phyloP scores from a whole-genome alignment of 2,113 vertebrate genomes.

The Callochromis pleurospilus region DNA sequence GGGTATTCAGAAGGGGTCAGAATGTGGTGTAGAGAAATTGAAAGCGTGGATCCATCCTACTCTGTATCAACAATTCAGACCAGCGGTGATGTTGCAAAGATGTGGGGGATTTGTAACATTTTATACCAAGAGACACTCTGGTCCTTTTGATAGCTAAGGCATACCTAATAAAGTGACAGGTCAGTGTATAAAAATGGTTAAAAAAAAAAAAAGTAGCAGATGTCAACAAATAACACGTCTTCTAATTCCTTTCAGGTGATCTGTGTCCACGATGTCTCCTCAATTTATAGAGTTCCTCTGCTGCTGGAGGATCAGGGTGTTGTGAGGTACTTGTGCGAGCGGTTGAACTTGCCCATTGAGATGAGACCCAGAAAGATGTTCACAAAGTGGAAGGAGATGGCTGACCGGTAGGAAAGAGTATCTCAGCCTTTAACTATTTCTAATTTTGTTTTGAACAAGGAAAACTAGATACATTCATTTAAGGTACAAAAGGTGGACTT shows the following conservation, averaged over 20 bases:
- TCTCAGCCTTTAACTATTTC: neutral
- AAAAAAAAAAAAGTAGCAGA: accelerated
- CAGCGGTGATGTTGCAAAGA: neutral
- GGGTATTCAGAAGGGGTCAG: neutral
- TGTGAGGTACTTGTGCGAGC: constrained; percentile 82
- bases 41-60: neutral
- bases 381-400: constrained; percentile 96
- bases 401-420: constrained; percentile 78
- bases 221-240: neutral
- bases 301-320: constrained; percentile 90
- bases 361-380: constrained; percentile 83
- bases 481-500: neutral
- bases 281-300: constrained; percentile 89
- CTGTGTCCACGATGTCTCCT: constrained; percentile 91
- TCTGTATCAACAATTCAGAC: neutral
- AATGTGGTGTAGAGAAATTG: neutral
- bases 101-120: neutral
- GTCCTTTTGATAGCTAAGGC: neutral
- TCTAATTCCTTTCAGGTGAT: constrained; percentile 77
- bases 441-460: neutral
- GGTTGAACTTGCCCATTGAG: constrained; percentile 84
- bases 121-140: neutral
- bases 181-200: neutral
- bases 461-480: neutral
- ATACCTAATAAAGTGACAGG: neutral